Percentiles rank a stretch among this genome's conserved stretches.
Evolutionary conservation across 2,113 vertebrate genomes (phyloP).

Genomic region (Pseudopodoces humilis): DNA sequence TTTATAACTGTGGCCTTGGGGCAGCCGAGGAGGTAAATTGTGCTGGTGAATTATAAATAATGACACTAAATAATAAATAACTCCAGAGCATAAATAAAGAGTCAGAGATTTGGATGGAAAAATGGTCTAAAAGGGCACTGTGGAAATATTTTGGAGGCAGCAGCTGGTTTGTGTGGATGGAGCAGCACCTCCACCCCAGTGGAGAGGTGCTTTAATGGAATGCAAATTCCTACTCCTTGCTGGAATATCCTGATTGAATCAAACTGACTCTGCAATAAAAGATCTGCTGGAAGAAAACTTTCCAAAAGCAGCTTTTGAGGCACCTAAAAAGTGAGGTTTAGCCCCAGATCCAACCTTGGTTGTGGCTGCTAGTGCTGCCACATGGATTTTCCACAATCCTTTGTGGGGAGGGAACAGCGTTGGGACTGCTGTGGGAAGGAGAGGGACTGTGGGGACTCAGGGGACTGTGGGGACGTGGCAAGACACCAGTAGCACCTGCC

Average conservation of each 20-base stretch:
- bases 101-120: neutral
- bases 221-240: neutral
- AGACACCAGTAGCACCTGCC: neutral
- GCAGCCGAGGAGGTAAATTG: neutral
- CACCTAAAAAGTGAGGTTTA: neutral
- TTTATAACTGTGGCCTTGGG: neutral
- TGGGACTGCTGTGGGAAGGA: neutral
- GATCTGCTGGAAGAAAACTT: neutral
- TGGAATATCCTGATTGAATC: neutral
- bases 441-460: neutral
- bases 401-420: fast-evolving
- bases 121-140: neutral
- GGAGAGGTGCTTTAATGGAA: neutral
- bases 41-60: conserved; percentile 14
- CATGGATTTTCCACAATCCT: neutral
- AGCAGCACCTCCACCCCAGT: fast-evolving
- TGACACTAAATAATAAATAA: conserved; percentile 23
- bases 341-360: no score
- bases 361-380: neutral
- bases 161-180: fast-evolving
- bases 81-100: neutral
- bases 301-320: neutral
- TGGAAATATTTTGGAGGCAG: neutral
- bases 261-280: neutral
- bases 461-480: neutral